Conservation (phyloP, 2,888 invertebrate species). For the Scaptomyza cyrtandrae region DNA sequence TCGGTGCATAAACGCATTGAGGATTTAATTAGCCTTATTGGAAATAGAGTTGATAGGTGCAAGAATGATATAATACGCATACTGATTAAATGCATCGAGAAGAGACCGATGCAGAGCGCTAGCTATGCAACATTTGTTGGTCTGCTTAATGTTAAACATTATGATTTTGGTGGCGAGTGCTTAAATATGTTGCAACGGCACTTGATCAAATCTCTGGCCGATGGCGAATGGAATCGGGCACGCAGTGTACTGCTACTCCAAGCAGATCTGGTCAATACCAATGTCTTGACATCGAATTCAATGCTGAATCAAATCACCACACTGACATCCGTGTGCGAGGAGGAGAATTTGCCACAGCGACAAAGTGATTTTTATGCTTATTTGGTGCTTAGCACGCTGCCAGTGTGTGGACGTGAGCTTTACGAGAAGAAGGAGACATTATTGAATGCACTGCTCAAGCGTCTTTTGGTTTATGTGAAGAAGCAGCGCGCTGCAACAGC, state of each 20-base stretch:
- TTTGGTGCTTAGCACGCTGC: constrained; percentile 95
- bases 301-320: constrained; percentile 94
- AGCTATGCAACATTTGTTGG: constrained; percentile 99
- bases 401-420: constrained; percentile 97
- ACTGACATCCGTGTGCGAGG: constrained; percentile 94
- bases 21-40: constrained; percentile 95
- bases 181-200: constrained; percentile 96
- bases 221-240: constrained; percentile 94
- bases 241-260: constrained; percentile 94
- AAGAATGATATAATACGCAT: constrained; percentile 95
- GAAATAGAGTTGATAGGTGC: constrained; percentile 95
- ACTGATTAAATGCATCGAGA: constrained; percentile 95
- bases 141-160: constrained; percentile 97
- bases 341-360: constrained; percentile 95
- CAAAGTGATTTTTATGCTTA: constrained; percentile 93
- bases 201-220: constrained; percentile 94
- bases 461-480: constrained; percentile 95
- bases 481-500: constrained; percentile 96
- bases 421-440: constrained; percentile 97
- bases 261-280: constrained; percentile 98
- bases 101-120: constrained; percentile 98
- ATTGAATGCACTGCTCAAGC: constrained; percentile 93
- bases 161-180: constrained; percentile 98
- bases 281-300: constrained; percentile 96
- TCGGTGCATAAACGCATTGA: constrained; percentile 98